Evolutionary conservation across 2,888 invertebrate species (phyloP).

Genomic region (Liodrosophila aerea): DNA sequence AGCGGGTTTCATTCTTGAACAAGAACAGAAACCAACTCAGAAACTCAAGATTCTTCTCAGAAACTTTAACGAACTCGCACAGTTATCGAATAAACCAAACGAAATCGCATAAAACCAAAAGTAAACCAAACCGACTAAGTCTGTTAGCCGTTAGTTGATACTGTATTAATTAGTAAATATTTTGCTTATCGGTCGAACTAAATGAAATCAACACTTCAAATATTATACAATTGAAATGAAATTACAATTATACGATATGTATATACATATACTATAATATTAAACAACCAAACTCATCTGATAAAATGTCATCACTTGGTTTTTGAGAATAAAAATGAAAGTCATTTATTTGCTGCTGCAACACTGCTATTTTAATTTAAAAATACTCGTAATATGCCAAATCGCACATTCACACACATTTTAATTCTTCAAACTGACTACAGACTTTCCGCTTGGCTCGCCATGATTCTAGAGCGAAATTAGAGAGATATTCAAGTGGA

Average conservation of each 20-base stretch:
- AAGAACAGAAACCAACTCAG: background rate
- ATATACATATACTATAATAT: slow-evolving; percentile 14
- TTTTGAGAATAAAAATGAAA: background rate
- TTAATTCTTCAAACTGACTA: too few species aligned
- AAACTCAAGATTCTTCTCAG: slow-evolving; percentile 22
- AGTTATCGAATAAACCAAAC: slow-evolving; percentile 27
- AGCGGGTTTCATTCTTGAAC: slow-evolving; percentile 64
- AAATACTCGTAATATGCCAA: too few species aligned
- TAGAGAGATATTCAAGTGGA: too few species aligned
- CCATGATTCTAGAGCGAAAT: too few species aligned
- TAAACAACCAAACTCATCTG: background rate
- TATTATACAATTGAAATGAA: slow-evolving; percentile 14
- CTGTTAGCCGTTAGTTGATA: slow-evolving; percentile 68
- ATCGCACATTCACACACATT: slow-evolving; percentile 3
- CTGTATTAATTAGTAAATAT: slow-evolving; percentile 50
- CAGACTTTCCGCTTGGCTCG: too few species aligned
- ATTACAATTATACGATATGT: background rate
- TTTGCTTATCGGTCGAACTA: slow-evolving; percentile 53
- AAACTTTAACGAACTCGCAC: slow-evolving; percentile 22
- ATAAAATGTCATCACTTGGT: slow-evolving; percentile 3
- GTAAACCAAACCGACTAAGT: slow-evolving; percentile 57
- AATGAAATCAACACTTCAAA: slow-evolving; percentile 38
- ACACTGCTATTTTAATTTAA: background rate
- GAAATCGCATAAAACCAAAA: slow-evolving; percentile 8
- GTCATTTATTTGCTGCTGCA: too few species aligned